Percentiles rank a stretch among this genome's conserved stretches.
phyloP scores from a whole-genome alignment of 2,797 vertebrate species.

The Poeciliopsis turneri region DNA sequence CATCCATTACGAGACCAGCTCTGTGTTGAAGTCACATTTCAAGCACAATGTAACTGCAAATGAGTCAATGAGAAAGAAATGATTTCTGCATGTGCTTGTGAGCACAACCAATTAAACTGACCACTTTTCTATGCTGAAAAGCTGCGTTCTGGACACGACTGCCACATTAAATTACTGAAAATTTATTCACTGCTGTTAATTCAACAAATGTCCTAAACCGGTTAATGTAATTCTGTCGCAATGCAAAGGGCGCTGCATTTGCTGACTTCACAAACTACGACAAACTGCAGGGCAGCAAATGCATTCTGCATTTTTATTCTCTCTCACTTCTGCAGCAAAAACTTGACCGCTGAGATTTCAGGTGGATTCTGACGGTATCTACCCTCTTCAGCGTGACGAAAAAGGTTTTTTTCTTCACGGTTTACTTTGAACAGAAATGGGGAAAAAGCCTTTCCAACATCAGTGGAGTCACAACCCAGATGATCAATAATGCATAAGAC shows the following conservation, averaged over 20 bases:
- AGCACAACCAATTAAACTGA: background rate
- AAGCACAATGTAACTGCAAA: background rate
- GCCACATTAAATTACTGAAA: background rate
- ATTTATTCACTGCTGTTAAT: background rate
- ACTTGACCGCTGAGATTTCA: background rate
- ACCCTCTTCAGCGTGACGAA: background rate
- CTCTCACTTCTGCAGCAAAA: background rate
- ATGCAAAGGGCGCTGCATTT: background rate
- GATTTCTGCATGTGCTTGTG: background rate
- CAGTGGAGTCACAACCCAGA: background rate
- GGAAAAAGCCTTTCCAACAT: background rate
- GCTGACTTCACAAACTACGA: background rate
- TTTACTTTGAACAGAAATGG: background rate
- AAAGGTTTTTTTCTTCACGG: background rate
- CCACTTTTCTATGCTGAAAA: background rate
- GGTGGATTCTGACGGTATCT: background rate
- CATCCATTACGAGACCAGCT: background rate
- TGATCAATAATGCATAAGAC: background rate
- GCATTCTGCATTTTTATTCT: background rate
- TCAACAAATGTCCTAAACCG: background rate
- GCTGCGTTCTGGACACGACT: background rate
- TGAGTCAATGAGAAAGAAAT: background rate
- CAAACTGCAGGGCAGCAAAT: background rate
- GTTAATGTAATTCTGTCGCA: background rate
- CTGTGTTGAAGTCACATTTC: background rate